phyloP scores from a whole-genome alignment of 2,888 invertebrate species.

The Alentia gelatinosa region DNA sequence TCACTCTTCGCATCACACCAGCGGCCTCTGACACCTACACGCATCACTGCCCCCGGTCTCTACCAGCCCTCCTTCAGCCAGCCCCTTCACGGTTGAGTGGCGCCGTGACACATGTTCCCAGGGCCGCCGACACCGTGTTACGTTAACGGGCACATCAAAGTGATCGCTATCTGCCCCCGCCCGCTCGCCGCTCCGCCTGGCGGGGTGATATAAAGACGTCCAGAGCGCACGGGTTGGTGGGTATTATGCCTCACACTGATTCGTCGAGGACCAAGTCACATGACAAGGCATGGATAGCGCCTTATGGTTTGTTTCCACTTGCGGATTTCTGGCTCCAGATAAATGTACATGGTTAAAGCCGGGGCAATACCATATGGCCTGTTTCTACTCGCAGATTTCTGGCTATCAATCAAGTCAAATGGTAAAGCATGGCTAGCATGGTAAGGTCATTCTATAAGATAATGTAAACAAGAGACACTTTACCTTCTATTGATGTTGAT shows the following conservation, averaged over 20 bases:
- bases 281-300: too few species aligned
- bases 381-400: too few species aligned
- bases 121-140: not conserved
- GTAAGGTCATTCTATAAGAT: too few species aligned
- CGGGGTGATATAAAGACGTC: not conserved
- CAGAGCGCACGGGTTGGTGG: not conserved
- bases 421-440: too few species aligned
- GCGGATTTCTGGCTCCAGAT: too few species aligned
- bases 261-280: too few species aligned
- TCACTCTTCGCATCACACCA: not conserved
- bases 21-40: conserved; percentile 9
- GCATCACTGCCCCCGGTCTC: not conserved
- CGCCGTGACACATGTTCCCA: conserved; percentile 33
- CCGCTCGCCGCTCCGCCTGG: not conserved
- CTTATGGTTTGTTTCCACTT: too few species aligned
- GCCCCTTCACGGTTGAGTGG: conserved; percentile 8
- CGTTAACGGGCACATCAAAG: conserved; percentile 39
- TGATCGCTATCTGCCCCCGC: conserved; percentile 21
- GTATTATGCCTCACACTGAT: not conserved
- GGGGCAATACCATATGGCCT: too few species aligned
- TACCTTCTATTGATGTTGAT: too few species aligned
- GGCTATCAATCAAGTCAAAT: too few species aligned
- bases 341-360: too few species aligned
- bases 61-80: not conserved
- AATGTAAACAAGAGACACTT: too few species aligned